phyloP scores from a whole-genome alignment of 2,797 vertebrate species.

The Pelodytes ibericus region DNA sequence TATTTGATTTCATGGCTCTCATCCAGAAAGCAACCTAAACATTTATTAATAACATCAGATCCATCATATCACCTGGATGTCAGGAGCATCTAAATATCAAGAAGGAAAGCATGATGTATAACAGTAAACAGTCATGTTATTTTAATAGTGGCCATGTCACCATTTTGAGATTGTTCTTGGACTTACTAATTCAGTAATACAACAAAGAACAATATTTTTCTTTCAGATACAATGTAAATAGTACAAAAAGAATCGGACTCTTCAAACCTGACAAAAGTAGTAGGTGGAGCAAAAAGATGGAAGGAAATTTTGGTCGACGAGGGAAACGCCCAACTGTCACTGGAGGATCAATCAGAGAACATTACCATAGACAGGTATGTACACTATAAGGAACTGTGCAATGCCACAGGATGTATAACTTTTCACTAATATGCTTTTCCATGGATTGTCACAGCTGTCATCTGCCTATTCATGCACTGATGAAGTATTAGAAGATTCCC shows the following conservation, averaged over 20 bases:
- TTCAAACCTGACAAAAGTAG: constrained; percentile 76
- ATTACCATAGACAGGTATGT: constrained; percentile 86
- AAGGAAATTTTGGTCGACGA: constrained; percentile 78
- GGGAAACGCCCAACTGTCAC: constrained; percentile 82
- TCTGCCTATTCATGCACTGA: constrained; percentile 80
- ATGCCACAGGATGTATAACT: background rate
- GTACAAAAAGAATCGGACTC: constrained; percentile 90
- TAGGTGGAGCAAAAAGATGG: constrained; percentile 81
- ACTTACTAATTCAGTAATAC: background rate
- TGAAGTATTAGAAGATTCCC: constrained; percentile 71
- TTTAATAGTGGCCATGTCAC: too few relatives aligned
- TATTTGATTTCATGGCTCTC: too few relatives aligned
- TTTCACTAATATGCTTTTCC: background rate
- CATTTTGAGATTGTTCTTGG: background rate
- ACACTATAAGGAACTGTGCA: constrained; percentile 51
- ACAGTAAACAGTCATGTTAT: too few relatives aligned
- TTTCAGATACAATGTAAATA: constrained; percentile 88
- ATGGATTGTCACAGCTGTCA: constrained; percentile 74
- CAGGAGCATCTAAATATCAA: too few relatives aligned
- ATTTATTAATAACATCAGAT: too few relatives aligned
- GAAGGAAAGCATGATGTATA: too few relatives aligned
- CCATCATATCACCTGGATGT: too few relatives aligned
- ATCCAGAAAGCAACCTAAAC: too few relatives aligned
- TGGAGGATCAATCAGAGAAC: constrained; percentile 83
- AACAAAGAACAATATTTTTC: background rate